Conservation (phyloP, 2,797 vertebrate genomes). For the Enteromius afrohamiltoni region DNA sequence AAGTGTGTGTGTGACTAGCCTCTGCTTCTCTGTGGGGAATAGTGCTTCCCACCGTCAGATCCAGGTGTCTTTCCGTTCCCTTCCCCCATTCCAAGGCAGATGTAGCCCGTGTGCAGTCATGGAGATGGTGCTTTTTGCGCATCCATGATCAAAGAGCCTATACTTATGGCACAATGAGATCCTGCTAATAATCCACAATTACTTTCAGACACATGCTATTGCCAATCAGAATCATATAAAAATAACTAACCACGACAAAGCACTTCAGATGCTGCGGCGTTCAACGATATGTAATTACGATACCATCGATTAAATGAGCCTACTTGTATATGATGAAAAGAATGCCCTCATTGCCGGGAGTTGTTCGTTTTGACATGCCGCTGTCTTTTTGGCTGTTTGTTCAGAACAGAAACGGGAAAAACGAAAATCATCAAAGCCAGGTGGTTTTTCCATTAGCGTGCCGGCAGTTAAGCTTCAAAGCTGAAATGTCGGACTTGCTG, state of each 20-base stretch:
- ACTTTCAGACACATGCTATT: slow-evolving; percentile 43
- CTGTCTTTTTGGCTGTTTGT: slow-evolving; percentile 15
- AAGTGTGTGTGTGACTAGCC: slow-evolving; percentile 31
- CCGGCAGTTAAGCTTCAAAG: slow-evolving; percentile 45
- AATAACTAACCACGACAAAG: slow-evolving; percentile 46
- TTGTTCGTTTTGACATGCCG: slow-evolving; percentile 11
- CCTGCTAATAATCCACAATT: slow-evolving; percentile 60
- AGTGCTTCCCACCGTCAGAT: slow-evolving; percentile 17
- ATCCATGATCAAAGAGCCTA: slow-evolving; percentile 53
- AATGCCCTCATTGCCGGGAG: slow-evolving; percentile 1
- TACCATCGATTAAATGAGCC: slow-evolving; percentile 27
- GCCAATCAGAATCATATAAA: slow-evolving; percentile 51
- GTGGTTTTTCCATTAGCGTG: slow-evolving; percentile 43
- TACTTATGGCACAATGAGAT: slow-evolving; percentile 58
- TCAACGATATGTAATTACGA: slow-evolving; percentile 50
- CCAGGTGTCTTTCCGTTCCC: slow-evolving; percentile 38
- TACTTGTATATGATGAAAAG: slow-evolving; percentile 20
- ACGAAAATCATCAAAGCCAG: slow-evolving; percentile 46
- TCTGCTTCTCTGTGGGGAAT: slow-evolving; percentile 34
- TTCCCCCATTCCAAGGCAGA: slow-evolving; percentile 20
- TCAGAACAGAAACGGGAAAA: slow-evolving; percentile 21
- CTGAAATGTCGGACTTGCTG: slow-evolving; percentile 25
- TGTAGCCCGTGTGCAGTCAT: slow-evolving; percentile 43
- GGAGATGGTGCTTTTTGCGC: slow-evolving; percentile 42
- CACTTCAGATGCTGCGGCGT: slow-evolving; percentile 35